Percentiles rank a stretch among this genome's conserved stretches.
Evolutionary conservation across 2,113 vertebrate species (phyloP).

Genomic region (Mionectes macconnelli): DNA sequence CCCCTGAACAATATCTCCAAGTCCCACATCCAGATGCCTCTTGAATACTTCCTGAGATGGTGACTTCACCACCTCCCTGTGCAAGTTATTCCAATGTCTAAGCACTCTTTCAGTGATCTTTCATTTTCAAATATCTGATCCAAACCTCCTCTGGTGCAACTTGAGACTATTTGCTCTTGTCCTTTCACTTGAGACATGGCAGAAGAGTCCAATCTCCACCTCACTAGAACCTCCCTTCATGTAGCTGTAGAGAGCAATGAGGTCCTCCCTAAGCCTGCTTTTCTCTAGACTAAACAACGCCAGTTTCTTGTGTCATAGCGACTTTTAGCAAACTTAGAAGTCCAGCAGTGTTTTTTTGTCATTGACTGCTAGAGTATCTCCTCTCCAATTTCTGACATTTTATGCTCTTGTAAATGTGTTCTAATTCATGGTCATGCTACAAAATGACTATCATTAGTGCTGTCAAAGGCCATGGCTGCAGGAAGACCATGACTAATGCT

Average conservation of each 20-base stretch:
- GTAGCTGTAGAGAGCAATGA: background rate
- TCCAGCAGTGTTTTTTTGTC: slow-evolving; percentile 40
- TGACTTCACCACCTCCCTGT: background rate
- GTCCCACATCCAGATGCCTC: background rate
- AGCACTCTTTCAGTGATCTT: background rate
- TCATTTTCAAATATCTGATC: background rate
- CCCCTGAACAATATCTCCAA: background rate
- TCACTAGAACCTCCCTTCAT: background rate
- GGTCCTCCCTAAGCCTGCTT: background rate
- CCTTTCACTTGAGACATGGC: background rate
- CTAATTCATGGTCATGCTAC: slow-evolving; percentile 82
- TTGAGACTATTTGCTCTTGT: background rate
- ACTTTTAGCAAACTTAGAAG: slow-evolving; percentile 43
- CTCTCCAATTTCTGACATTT: slow-evolving; percentile 79
- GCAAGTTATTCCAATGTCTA: background rate
- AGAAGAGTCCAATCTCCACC: background rate
- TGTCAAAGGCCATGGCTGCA: slow-evolving; percentile 81
- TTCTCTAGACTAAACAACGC: too few relatives aligned
- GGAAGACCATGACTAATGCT: slow-evolving; percentile 89
- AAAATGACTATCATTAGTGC: slow-evolving; percentile 93
- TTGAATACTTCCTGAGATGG: background rate
- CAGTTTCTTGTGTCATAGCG: background rate
- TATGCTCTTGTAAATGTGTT: slow-evolving; percentile 81
- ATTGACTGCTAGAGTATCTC: slow-evolving; percentile 62
- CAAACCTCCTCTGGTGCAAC: background rate